These are phyloP conservation scores for Tenualosa ilisha DNA, from an alignment of 2,797 vertebrate species.

Conservation along the genomic window DNA sequence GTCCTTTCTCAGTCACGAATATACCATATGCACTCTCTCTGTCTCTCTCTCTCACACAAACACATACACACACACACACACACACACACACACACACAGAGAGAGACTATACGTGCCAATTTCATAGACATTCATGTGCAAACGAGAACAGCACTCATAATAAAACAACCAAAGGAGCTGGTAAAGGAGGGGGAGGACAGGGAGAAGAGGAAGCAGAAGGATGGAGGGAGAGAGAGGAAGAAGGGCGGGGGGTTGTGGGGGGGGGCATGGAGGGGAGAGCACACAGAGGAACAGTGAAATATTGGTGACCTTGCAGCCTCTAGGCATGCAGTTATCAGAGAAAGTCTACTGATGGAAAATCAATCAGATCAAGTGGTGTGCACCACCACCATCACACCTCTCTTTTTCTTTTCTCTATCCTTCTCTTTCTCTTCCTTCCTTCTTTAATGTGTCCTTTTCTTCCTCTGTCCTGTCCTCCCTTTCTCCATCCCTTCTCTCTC, in stretches of 20 bases:
- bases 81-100: constrained; percentile 34
- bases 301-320: constrained; percentile 67
- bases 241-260: background rate
- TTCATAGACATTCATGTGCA: too few relatives aligned
- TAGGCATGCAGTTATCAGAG: constrained; percentile 72
- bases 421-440: background rate
- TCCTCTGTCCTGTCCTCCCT: background rate
- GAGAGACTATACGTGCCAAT: background rate
- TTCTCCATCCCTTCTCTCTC: background rate
- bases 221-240: background rate
- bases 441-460: background rate
- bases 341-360: constrained; percentile 73
- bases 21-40: too few relatives aligned
- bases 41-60: background rate
- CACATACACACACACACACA: constrained; percentile 24
- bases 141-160: background rate
- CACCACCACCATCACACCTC: constrained; percentile 43
- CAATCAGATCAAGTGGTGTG: constrained; percentile 73
- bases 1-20: background rate
- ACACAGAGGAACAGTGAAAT: constrained; percentile 58
- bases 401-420: background rate
- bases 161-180: background rate
- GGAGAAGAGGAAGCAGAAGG: background rate
- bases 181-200: constrained; percentile 18
- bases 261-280: constrained; percentile 11